Percentiles rank a stretch among this genome's conserved stretches.
Conservation (phyloP, 2,888 invertebrate genomes). For the Phyllotreta striolata region DNA sequence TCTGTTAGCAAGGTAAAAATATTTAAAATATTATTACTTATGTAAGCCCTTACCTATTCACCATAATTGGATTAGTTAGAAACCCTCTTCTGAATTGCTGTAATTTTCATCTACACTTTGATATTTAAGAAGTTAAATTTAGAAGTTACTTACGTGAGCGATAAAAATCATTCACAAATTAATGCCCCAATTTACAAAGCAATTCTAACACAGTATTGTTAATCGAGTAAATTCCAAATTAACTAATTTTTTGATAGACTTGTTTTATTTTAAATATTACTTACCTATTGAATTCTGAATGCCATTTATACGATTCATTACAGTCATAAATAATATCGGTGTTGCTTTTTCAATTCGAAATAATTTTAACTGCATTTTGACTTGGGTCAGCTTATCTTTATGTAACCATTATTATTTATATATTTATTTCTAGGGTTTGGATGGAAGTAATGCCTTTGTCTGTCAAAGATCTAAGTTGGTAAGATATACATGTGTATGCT, state of each 20-base stretch:
- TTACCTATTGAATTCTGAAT: background rate
- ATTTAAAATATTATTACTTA: conserved; percentile 25
- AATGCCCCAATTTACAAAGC: no score
- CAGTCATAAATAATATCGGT: conserved; percentile 5
- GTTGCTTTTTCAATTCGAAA: background rate
- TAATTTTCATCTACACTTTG: background rate
- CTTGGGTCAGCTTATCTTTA: conserved; percentile 13
- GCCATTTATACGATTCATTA: no score
- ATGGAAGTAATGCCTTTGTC: conserved; percentile 63
- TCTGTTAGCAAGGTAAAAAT: conserved; percentile 66
- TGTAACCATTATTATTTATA: conserved; percentile 30
- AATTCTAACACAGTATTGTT: no score
- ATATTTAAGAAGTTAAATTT: conserved; percentile 13
- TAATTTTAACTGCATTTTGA: conserved; percentile 9
- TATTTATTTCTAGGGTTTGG: conserved; percentile 62
- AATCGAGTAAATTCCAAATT: no score
- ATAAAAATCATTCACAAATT: background rate
- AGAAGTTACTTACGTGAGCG: background rate
- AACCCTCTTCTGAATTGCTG: conserved; percentile 5
- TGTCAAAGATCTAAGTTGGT: conserved; percentile 64
- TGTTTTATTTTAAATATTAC: conserved; percentile 1
- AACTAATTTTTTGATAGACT: conserved; percentile 2
- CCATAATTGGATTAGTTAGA: conserved; percentile 6
- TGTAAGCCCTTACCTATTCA: conserved; percentile 17
- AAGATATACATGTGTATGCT: conserved; percentile 60